Evolutionary conservation across 2,888 invertebrate genomes (phyloP).

Genomic region (Holacanthella duospinosa): DNA sequence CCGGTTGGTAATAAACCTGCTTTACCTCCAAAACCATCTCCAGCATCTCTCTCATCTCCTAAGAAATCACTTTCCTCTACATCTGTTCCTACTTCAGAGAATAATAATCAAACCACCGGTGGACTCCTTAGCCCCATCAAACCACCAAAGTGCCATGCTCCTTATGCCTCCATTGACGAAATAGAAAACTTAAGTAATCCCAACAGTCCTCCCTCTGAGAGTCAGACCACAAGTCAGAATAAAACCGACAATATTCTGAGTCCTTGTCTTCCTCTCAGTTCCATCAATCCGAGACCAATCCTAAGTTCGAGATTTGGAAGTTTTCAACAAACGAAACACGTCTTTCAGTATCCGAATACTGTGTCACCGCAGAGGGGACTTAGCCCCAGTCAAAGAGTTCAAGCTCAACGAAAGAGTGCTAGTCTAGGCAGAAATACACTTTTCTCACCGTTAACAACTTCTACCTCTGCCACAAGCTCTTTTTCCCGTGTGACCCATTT

Average conservation of each 20-base stretch:
- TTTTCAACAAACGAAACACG: too few species aligned
- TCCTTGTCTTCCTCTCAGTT: too few species aligned
- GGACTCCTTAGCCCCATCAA: neutral
- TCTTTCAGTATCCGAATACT: neutral
- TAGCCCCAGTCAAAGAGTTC: constrained; percentile 1
- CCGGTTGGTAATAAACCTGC: constrained; percentile 7
- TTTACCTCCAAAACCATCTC: constrained; percentile 6
- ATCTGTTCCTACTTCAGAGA: neutral
- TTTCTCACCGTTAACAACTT: neutral
- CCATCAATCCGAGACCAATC: too few species aligned
- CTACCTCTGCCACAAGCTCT: neutral
- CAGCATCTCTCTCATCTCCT: neutral
- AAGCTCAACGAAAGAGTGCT: neutral
- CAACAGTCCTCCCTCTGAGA: too few species aligned
- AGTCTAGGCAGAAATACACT: constrained; percentile 8
- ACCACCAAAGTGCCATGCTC: neutral
- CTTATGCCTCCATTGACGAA: constrained; percentile 2
- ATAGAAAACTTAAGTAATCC: too few species aligned
- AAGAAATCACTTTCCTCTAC: neutral
- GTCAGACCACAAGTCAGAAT: too few species aligned
- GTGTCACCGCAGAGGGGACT: too few species aligned
- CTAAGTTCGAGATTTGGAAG: too few species aligned
- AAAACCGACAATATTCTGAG: too few species aligned
- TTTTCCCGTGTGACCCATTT: neutral
- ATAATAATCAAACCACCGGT: neutral